A percentile compares a stretch with the other conserved stretches of the same genome.
Evolutionary conservation across 2,888 invertebrate species (phyloP).

Genomic region (Polydrusus tereticollis): DNA sequence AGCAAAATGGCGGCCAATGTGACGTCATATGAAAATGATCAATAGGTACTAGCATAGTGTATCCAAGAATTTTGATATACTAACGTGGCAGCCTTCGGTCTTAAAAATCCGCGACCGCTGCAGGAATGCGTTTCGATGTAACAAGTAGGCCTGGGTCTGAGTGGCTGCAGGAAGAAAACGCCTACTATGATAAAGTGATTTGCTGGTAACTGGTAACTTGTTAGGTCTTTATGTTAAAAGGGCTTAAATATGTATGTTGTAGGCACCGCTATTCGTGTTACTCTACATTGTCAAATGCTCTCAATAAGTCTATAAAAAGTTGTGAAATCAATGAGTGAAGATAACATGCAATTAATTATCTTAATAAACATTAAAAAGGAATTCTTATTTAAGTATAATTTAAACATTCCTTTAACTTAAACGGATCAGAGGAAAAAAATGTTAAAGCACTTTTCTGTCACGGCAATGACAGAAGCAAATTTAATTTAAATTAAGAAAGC

Average conservation of each 20-base stretch:
- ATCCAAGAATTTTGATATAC: not conserved
- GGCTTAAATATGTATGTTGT: too few species aligned
- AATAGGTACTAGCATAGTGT: too few species aligned
- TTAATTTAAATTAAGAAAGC: constrained; percentile 18
- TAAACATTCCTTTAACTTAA: not conserved
- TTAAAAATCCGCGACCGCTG: constrained; percentile 5
- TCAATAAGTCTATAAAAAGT: too few species aligned
- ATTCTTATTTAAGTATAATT: not conserved
- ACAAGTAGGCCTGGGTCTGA: constrained; percentile 6
- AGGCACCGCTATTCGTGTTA: too few species aligned
- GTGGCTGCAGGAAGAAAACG: constrained; percentile 12
- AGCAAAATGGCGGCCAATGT: too few species aligned
- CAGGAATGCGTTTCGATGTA: not conserved
- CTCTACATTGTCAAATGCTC: too few species aligned
- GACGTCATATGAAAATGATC: too few species aligned
- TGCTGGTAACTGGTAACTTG: not conserved
- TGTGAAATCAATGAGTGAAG: too few species aligned
- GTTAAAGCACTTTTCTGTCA: not conserved
- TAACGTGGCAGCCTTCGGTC: not conserved
- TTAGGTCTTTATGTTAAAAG: not conserved
- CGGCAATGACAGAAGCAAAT: constrained; percentile 15
- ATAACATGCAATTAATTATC: too few species aligned
- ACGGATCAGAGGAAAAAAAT: not conserved
- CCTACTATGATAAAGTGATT: constrained; percentile 4
- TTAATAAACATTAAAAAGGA: too few species aligned